Conservation (phyloP, 2,888 invertebrate species). For the Melanotus villosus region DNA sequence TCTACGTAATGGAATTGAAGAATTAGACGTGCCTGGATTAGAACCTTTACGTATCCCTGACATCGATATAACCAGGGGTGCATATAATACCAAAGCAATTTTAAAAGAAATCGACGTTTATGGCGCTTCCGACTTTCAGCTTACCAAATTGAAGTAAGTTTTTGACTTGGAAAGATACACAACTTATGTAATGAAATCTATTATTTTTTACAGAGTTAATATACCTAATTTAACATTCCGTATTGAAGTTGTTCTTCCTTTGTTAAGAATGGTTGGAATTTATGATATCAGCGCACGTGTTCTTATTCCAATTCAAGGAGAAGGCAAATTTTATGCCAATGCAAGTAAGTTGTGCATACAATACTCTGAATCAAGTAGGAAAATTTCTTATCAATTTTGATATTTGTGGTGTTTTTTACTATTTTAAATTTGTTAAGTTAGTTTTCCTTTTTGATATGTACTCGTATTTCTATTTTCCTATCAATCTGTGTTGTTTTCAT, state of each 20-base stretch:
- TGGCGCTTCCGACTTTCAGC: conserved; percentile 70
- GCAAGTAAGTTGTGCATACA: too few species aligned
- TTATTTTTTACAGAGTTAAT: conserved; percentile 68
- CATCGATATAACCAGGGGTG: conserved; percentile 73
- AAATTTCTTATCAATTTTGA: not conserved
- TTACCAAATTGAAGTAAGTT: conserved; percentile 72
- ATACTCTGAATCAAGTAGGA: too few species aligned
- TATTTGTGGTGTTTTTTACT: too few species aligned
- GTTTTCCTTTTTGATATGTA: too few species aligned
- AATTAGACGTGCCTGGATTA: conserved; percentile 77
- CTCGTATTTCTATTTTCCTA: too few species aligned
- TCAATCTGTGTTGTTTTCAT: too few species aligned
- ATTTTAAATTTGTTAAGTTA: too few species aligned
- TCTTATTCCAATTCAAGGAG: conserved; percentile 73
- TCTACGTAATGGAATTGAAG: conserved; percentile 76
- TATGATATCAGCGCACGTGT: conserved; percentile 74
- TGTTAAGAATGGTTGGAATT: conserved; percentile 71
- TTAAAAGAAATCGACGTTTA: conserved; percentile 70
- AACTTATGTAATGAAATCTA: too few species aligned
- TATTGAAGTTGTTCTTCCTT: conserved; percentile 71
- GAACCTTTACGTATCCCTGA: conserved; percentile 77
- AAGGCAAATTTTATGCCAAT: conserved; percentile 74
- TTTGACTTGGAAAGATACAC: too few species aligned
- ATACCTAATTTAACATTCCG: conserved; percentile 69
- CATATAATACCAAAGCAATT: conserved; percentile 67